Evolutionary conservation across 2,113 vertebrate species (phyloP).

Genomic region (Echinops telfairi): DNA sequence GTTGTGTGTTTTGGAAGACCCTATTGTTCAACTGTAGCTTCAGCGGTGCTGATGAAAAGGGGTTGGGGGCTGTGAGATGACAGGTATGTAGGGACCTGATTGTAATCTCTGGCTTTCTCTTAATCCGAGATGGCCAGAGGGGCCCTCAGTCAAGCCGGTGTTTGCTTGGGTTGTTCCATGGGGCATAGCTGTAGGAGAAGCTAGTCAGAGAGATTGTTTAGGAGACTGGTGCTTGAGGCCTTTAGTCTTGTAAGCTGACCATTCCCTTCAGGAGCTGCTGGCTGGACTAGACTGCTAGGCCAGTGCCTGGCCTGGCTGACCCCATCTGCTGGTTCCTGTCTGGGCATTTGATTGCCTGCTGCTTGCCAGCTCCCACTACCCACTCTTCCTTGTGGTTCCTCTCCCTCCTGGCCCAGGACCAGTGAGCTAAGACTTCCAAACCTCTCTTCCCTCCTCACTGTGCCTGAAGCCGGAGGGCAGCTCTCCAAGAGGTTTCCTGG

Average conservation of each 20-base stretch:
- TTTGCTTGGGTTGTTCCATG: not conserved
- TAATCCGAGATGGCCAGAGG: constrained; percentile 9
- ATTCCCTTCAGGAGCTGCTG: not conserved
- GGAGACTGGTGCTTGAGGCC: not conserved
- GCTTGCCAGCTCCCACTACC: constrained; percentile 61
- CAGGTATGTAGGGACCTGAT: not conserved
- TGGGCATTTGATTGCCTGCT: constrained; percentile 55
- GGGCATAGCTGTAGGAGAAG: not conserved
- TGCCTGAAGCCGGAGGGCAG: constrained; percentile 54
- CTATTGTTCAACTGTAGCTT: too few relatives aligned
- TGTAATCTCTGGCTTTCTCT: constrained; percentile 27
- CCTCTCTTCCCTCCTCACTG: constrained; percentile 51
- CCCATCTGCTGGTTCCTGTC: not conserved
- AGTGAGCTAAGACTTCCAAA: constrained; percentile 55
- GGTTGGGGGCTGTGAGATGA: not conserved
- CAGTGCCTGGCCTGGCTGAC: constrained; percentile 36
- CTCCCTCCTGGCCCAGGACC: constrained; percentile 62
- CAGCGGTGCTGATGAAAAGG: not conserved
- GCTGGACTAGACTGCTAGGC: constrained; percentile 39
- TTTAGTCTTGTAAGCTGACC: constrained; percentile 27
- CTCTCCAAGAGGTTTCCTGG: constrained; percentile 71
- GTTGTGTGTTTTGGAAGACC: too few relatives aligned
- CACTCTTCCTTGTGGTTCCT: constrained; percentile 81
- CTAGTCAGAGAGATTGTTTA: not conserved
- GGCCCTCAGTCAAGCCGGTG: not conserved